Percentiles rank a stretch among this genome's conserved stretches.
Conservation (phyloP, 2,113 vertebrate species). For the Barbus barbus region DNA sequence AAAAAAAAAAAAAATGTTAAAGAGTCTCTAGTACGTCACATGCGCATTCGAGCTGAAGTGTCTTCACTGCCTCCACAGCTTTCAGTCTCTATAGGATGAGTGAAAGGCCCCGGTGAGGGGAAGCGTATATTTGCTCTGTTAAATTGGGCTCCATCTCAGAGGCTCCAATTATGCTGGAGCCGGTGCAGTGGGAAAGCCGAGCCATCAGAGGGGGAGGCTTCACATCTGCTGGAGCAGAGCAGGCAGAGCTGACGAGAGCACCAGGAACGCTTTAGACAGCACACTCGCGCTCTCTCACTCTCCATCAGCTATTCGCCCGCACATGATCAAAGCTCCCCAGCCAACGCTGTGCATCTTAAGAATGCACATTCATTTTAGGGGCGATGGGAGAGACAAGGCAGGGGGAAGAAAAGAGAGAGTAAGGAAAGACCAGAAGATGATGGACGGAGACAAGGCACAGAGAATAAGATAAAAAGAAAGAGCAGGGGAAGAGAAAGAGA, state of each 20-base stretch:
- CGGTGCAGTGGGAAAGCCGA: slow-evolving; percentile 47
- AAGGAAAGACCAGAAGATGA: slow-evolving; percentile 55
- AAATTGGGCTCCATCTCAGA: slow-evolving; percentile 56
- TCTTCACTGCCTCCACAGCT: not conserved
- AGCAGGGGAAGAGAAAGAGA: slow-evolving; percentile 43
- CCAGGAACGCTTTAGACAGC: slow-evolving; percentile 73
- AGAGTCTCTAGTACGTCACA: not conserved
- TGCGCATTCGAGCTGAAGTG: not conserved
- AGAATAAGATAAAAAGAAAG: slow-evolving; percentile 46
- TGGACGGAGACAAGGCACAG: slow-evolving; percentile 61
- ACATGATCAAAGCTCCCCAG: slow-evolving; percentile 71
- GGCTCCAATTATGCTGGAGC: slow-evolving; percentile 54
- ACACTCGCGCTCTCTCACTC: slow-evolving; percentile 57
- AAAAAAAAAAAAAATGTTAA: not conserved
- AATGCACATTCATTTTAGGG: slow-evolving; percentile 72
- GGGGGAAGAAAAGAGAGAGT: slow-evolving; percentile 53
- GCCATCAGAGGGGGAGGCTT: slow-evolving; percentile 69
- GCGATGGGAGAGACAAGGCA: slow-evolving; percentile 52
- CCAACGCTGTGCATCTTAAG: slow-evolving; percentile 69
- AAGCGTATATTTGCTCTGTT: slow-evolving; percentile 46
- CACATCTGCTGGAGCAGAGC: slow-evolving; percentile 68
- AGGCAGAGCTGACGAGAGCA: slow-evolving; percentile 68
- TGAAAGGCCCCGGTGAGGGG: slow-evolving; percentile 47
- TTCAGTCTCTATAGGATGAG: slow-evolving; percentile 40
- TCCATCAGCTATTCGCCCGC: slow-evolving; percentile 72